Conservation (phyloP, 1,140 invertebrate genomes). For the Anthonomus grandis region DNA sequence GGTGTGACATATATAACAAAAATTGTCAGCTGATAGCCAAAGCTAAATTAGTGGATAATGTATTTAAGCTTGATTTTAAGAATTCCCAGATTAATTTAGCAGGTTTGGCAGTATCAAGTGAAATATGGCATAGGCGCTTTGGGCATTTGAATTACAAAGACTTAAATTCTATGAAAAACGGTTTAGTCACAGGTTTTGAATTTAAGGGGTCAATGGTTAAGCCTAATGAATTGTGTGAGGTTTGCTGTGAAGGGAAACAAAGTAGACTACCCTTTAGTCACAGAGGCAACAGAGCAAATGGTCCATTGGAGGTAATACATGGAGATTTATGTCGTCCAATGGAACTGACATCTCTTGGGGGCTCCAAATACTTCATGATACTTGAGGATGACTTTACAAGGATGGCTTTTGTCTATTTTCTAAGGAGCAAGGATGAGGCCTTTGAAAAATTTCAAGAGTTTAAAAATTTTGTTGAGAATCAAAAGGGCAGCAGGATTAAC, state of each 20-base stretch:
- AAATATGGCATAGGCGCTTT: too few relatives aligned
- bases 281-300: conserved; percentile 13
- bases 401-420: conserved; percentile 19
- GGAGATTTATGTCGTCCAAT: conserved; percentile 39
- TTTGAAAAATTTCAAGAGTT: conserved; percentile 21
- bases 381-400: conserved; percentile 17
- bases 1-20: too few relatives aligned
- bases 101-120: too few relatives aligned
- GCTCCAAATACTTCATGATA: conserved; percentile 43
- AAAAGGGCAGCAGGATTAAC: conserved; percentile 11
- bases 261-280: conserved; percentile 26
- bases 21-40: too few relatives aligned
- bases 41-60: too few relatives aligned
- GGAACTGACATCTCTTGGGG: conserved; percentile 37
- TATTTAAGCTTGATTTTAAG: too few relatives aligned
- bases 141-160: too few relatives aligned
- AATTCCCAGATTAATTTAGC: too few relatives aligned
- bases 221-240: too few relatives aligned
- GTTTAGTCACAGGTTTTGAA: too few relatives aligned
- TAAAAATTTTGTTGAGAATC: conserved; percentile 20
- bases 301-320: conserved; percentile 43
- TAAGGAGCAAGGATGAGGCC: conserved; percentile 12
- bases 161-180: too few relatives aligned
- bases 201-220: too few relatives aligned
- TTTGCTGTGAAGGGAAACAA: conserved; percentile 38